Conservation (phyloP, 2,113 vertebrate species). For the Oncorhynchus masou region DNA sequence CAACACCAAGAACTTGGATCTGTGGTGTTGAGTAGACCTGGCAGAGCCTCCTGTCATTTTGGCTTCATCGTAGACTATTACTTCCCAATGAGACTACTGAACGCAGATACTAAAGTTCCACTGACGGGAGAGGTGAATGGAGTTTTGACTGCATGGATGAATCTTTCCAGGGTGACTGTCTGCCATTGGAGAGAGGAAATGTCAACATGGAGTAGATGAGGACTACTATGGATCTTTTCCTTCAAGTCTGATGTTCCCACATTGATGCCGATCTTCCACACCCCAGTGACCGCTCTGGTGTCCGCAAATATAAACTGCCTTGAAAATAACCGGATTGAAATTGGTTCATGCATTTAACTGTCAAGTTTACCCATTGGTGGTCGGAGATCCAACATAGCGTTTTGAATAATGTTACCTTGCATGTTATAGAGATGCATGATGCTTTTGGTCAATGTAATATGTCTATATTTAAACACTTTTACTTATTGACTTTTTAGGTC, state of each 20-base stretch:
- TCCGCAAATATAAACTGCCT: neutral
- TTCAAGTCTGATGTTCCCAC: constrained; percentile 15
- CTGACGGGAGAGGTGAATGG: neutral
- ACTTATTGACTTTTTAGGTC: constrained; percentile 1
- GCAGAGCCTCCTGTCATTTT: neutral
- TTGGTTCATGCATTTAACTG: too few relatives aligned
- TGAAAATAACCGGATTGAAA: too few relatives aligned
- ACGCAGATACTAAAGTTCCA: neutral
- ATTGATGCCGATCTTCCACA: constrained; percentile 11
- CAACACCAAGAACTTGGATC: constrained; percentile 78
- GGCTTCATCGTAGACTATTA: neutral
- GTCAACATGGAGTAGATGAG: constrained; percentile 40
- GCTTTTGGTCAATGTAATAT: constrained; percentile 3
- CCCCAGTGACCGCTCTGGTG: neutral
- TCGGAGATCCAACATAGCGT: neutral
- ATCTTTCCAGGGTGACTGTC: constrained; percentile 12
- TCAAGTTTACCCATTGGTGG: neutral
- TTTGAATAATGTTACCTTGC: neutral
- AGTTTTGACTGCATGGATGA: constrained; percentile 39
- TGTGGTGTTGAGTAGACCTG: constrained; percentile 77
- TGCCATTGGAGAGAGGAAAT: constrained; percentile 36
- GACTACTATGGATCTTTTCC: constrained; percentile 29
- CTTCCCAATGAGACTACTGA: neutral
- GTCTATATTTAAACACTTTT: constrained; percentile 23
- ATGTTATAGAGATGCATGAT: neutral